phyloP scores from a whole-genome alignment of 2,888 invertebrate genomes.

The Chromoteleia sp. region DNA sequence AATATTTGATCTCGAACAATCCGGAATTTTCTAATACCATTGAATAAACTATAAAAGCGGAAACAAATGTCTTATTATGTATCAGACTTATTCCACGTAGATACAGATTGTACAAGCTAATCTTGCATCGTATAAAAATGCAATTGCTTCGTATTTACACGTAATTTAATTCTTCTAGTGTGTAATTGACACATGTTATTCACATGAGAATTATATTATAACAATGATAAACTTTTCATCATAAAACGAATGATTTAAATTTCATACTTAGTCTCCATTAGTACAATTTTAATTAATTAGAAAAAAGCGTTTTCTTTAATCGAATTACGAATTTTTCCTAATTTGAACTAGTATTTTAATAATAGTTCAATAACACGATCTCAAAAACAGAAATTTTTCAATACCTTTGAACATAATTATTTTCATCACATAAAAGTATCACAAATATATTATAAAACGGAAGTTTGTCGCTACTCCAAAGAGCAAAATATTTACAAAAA shows the following conservation, averaged over 20 bases:
- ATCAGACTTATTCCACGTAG: conserved; percentile 49
- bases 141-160: conserved; percentile 44
- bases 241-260: conserved; percentile 19
- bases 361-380: not conserved
- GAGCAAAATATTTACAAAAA: conserved; percentile 1
- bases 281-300: too few relatives aligned
- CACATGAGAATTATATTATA: conserved; percentile 28
- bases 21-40: conserved; percentile 58
- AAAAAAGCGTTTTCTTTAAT: too few relatives aligned
- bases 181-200: conserved; percentile 60
- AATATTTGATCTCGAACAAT: conserved; percentile 51
- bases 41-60: conserved; percentile 61
- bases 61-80: conserved; percentile 53
- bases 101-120: conserved; percentile 58
- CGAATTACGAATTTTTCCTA: too few relatives aligned
- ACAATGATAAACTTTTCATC: conserved; percentile 45
- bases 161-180: conserved; percentile 30
- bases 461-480: conserved; percentile 2
- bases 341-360: too few relatives aligned
- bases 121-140: conserved; percentile 22
- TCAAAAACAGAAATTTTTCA: conserved; percentile 15
- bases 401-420: conserved; percentile 22
- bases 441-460: conserved; percentile 28
- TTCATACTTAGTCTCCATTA: not conserved
- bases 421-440: conserved; percentile 52